phyloP scores from a whole-genome alignment of 2,888 invertebrate species.

The Spisula solida region DNA sequence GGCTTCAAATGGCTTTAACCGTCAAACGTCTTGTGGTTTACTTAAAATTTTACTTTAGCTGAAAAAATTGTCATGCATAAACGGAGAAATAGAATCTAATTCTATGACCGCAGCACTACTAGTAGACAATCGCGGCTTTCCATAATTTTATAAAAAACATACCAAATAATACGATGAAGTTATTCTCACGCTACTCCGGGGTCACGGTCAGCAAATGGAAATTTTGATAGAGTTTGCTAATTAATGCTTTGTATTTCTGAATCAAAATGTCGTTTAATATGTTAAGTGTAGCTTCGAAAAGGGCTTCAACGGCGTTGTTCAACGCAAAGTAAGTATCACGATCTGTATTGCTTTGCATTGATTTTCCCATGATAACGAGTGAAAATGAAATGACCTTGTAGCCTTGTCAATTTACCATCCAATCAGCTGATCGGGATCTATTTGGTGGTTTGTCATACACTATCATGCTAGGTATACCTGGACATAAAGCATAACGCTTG shows the following conservation, averaged over 20 bases:
- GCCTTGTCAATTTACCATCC: not conserved
- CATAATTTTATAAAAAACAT: no score
- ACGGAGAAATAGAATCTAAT: no score
- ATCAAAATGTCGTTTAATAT: conserved; percentile 30
- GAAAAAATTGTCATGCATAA: no score
- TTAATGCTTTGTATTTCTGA: not conserved
- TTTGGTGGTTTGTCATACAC: no score
- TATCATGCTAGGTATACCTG: not conserved
- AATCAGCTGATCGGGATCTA: not conserved
- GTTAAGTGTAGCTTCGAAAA: not conserved
- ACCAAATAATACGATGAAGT: not conserved
- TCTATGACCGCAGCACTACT: no score
- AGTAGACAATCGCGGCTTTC: no score
- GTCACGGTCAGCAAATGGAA: conserved; percentile 36
- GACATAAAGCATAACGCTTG: not conserved
- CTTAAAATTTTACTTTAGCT: no score
- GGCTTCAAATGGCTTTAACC: no score
- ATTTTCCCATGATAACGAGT: no score
- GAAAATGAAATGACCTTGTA: not conserved
- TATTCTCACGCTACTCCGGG: conserved; percentile 5
- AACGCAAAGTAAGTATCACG: conserved; percentile 19
- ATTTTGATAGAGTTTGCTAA: not conserved
- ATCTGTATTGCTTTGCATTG: not conserved
- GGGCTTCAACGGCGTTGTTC: conserved; percentile 4
- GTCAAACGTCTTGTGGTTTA: no score